A percentile compares a stretch with the other conserved stretches of the same genome.
phyloP scores from a whole-genome alignment of 1,140 invertebrate species.

The Panagrolaimus sp. region DNA sequence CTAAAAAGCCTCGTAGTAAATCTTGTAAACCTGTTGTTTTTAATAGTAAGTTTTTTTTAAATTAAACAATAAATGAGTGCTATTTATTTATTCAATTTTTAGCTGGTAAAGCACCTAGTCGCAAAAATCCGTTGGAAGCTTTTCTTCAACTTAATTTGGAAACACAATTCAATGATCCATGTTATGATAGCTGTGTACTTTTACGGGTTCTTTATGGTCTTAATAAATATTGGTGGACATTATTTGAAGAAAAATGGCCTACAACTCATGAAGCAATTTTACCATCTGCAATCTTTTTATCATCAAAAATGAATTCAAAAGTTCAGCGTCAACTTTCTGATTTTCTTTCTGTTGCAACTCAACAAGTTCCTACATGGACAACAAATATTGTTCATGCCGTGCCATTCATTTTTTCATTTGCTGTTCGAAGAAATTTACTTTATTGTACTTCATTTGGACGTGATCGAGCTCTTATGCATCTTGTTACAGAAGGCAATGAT shows the following conservation, averaged over 20 bases:
- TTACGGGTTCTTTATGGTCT: conserved; percentile 83
- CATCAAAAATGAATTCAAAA: conserved; percentile 51
- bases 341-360: conserved; percentile 53
- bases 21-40: neutral
- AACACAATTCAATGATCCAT: conserved; percentile 73
- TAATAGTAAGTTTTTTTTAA: conserved; percentile 1
- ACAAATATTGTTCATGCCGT: conserved; percentile 44
- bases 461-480: conserved; percentile 47
- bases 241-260: conserved; percentile 69
- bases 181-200: conserved; percentile 79
- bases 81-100: too few relatives aligned
- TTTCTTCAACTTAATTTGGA: conserved; percentile 30
- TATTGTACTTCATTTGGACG: conserved; percentile 55
- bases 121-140: conserved; percentile 24
- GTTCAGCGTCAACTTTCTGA: conserved; percentile 48
- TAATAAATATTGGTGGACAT: conserved; percentile 80
- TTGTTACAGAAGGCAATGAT: conserved; percentile 31
- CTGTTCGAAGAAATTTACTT: conserved; percentile 46
- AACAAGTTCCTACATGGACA: conserved; percentile 52
- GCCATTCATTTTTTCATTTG: conserved; percentile 47
- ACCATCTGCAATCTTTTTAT: conserved; percentile 35
- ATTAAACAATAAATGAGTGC: too few relatives aligned
- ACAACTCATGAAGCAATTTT: conserved; percentile 42
- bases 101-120: conserved; percentile 39
- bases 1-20: conserved; percentile 3